Evolutionary conservation across 2,113 vertebrate genomes (phyloP), one percentile per base, ranked within the genome.

Genomic region (Gadus macrocephalus): DNA sequence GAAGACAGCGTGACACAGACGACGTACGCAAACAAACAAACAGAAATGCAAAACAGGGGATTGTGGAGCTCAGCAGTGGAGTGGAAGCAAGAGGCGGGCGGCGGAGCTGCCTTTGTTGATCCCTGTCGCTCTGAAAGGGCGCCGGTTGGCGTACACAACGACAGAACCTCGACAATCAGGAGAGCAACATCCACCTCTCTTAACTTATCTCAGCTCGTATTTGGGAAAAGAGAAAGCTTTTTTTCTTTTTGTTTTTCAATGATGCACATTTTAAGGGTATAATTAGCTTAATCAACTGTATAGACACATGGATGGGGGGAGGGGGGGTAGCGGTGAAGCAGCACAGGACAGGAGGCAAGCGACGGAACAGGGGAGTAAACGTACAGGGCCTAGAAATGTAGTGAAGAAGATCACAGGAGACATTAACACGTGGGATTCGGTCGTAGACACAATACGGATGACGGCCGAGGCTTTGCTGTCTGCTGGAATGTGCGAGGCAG

Each of bases 181-280:
- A 58, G n/a, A 58, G n/a, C 15, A 58, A 58, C 55, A 58, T 6
- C 55, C 17, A 58, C 55, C n/a, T 16, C 31, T 35, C 31, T 35
- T 35, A 35, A 35, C 31, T 35, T 35, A 35, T 35, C 31, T 35
- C 20, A n/a, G 19, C 66, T 78, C 72, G 89, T 86, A 87, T 87
- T 87, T 79, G 72, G 70, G 69, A 83, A 74, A 74, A 78, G 70
- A 68, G n/a, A 75, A 78, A 71, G 76, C 74, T 69, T 76, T 71
- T 65, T 49, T 49, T 49, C 42, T 49, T 49, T 49, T 49, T 49
- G 9, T 49, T 49, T 49, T 49, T 49, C 22, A 61, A 74, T 78
- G 8, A 79, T 88, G 88, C 89, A 90, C 89, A 90, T 90, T 89
- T 88, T 68, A 88, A 87, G 89, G 89, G 87, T 87, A 86, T 85